Conservation (phyloP, 2,113 vertebrate species). For the Cacatua alba region DNA sequence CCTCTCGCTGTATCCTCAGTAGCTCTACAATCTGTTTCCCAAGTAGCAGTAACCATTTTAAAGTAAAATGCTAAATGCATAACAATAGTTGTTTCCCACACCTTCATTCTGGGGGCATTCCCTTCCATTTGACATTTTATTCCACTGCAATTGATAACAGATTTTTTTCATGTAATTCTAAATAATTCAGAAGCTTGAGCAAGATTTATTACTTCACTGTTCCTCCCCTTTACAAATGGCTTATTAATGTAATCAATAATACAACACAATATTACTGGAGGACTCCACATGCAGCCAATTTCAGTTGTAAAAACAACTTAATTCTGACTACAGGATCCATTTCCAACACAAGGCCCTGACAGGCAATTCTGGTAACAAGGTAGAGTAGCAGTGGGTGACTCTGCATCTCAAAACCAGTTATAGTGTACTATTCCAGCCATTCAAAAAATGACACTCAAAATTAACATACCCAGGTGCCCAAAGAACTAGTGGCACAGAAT, state of each 20-base stretch:
- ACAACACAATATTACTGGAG: neutral
- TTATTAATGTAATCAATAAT: constrained; percentile 18
- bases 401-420: neutral
- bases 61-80: neutral
- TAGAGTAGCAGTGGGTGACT: neutral
- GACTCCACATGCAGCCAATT: neutral
- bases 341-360: neutral
- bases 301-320: neutral
- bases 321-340: neutral
- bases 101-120: neutral
- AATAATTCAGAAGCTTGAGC: neutral
- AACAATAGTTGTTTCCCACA: neutral
- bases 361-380: neutral
- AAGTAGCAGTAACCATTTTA: neutral
- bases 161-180: neutral
- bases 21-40: neutral
- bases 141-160: neutral
- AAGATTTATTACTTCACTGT: neutral
- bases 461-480: neutral
- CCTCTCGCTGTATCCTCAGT: neutral
- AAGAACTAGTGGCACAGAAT: neutral
- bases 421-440: neutral
- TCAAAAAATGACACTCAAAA: neutral
- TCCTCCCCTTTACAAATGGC: neutral
- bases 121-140: neutral